phyloP scores from a whole-genome alignment of 2,888 invertebrate genomes.

The Drosophila anomalipes region DNA sequence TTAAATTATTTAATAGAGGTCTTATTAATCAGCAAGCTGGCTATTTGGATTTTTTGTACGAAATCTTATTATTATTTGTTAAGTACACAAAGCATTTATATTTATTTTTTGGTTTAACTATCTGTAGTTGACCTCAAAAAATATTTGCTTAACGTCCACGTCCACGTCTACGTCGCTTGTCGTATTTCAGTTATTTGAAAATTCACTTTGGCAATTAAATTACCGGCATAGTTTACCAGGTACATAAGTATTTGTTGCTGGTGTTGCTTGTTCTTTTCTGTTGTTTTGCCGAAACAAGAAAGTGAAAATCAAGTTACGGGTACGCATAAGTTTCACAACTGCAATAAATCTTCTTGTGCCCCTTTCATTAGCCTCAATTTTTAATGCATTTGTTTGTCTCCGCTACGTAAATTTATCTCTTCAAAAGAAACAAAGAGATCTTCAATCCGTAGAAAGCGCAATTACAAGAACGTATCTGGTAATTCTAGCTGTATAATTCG shows the following conservation, averaged over 20 bases:
- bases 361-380: slow-evolving; percentile 73
- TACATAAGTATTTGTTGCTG: slow-evolving; percentile 8
- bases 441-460: slow-evolving; percentile 63
- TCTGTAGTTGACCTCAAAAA: slow-evolving; percentile 33
- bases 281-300: slow-evolving; percentile 44
- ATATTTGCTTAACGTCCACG: slow-evolving; percentile 23
- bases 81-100: slow-evolving; percentile 17
- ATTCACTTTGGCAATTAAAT: slow-evolving; percentile 50
- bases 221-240: slow-evolving; percentile 38
- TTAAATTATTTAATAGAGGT: background rate
- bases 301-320: slow-evolving; percentile 64
- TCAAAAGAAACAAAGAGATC: slow-evolving; percentile 35
- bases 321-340: slow-evolving; percentile 63
- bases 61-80: background rate
- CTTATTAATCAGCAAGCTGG: background rate
- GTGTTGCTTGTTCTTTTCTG: slow-evolving; percentile 27
- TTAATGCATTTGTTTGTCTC: slow-evolving; percentile 48
- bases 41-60: background rate
- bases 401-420: slow-evolving; percentile 54
- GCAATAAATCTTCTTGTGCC: slow-evolving; percentile 75
- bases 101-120: slow-evolving; percentile 14
- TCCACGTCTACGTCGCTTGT: slow-evolving; percentile 23
- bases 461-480: slow-evolving; percentile 32
- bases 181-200: slow-evolving; percentile 38
- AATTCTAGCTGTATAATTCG: slow-evolving; percentile 53